A percentile compares a stretch with the other conserved stretches of the same genome.
Conservation (phyloP, 1,140 invertebrate species). For the Drosophila ercepeae region DNA sequence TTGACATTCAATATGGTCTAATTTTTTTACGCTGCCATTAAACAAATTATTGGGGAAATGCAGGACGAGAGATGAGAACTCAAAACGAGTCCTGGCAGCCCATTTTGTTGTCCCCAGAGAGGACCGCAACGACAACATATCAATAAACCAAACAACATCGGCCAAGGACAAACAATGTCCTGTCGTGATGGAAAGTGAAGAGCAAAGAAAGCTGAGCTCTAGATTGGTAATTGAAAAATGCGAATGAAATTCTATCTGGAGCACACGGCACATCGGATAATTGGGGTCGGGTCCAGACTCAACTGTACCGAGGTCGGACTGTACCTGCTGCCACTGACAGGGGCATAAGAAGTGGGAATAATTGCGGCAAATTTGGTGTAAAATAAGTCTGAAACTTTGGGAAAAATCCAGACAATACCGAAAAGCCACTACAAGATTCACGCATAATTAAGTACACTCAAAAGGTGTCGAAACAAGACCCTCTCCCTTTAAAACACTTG, state of each 20-base stretch:
- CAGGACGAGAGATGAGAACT: constrained; percentile 29
- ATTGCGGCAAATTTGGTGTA: constrained; percentile 66
- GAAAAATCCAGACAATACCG: constrained; percentile 25
- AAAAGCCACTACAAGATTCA: constrained; percentile 45
- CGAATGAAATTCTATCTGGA: constrained; percentile 49
- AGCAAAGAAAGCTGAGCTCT: constrained; percentile 41
- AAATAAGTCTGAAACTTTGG: constrained; percentile 62
- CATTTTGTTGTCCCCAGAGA: constrained; percentile 55
- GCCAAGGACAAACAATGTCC: constrained; percentile 48
- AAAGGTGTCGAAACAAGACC: constrained; percentile 42
- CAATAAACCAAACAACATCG: constrained; percentile 76
- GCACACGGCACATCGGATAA: constrained; percentile 5
- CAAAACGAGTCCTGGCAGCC: constrained; percentile 51
- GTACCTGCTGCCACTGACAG: constrained; percentile 55
- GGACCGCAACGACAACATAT: constrained; percentile 53
- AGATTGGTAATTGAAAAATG: constrained; percentile 73
- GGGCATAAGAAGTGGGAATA: constrained; percentile 49
- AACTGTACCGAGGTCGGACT: constrained; percentile 52
- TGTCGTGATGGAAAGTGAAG: constrained; percentile 18
- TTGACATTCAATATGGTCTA: constrained; percentile 84
- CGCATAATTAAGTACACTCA: constrained; percentile 82
- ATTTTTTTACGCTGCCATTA: constrained; percentile 83
- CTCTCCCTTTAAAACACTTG: neutral
- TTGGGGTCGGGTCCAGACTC: constrained; percentile 25
- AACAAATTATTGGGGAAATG: constrained; percentile 75